Evolutionary conservation across 1,140 invertebrate genomes (phyloP).

Genomic region (Druon quercuslanigerum): DNA sequence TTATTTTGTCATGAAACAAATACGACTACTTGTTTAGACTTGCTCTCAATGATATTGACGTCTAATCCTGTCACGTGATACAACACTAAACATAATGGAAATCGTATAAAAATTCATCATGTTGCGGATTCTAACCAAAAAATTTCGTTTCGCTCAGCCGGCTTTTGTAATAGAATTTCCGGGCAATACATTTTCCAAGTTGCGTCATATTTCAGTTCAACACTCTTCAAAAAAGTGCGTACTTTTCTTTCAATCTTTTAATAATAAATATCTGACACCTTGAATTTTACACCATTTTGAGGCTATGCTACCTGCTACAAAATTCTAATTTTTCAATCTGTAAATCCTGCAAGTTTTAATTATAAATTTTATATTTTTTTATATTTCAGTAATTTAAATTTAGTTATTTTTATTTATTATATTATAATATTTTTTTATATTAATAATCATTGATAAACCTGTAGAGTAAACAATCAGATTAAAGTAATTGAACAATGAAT

Average conservation of each 20-base stretch:
- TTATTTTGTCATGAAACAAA: conserved; percentile 43
- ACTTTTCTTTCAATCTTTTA: conserved; percentile 36
- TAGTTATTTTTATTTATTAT: no score
- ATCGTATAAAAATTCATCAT: conserved; percentile 50
- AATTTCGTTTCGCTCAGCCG: conserved; percentile 45
- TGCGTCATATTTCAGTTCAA: conserved; percentile 60
- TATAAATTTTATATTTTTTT: neutral
- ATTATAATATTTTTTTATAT: no score
- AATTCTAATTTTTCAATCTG: no score
- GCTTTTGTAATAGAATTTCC: conserved; percentile 40
- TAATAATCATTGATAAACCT: no score
- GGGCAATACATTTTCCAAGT: conserved; percentile 43
- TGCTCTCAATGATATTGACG: conserved; percentile 45
- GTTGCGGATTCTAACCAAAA: conserved; percentile 60
- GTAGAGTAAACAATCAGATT: no score
- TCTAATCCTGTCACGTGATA: conserved; percentile 53
- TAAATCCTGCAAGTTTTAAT: no score
- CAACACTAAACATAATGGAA: conserved; percentile 14
- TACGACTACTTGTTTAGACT: conserved; percentile 54
- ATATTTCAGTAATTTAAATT: conserved; percentile 11
- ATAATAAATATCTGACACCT: neutral
- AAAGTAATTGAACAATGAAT: no score
- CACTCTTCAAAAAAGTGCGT: conserved; percentile 53
- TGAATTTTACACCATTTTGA: no score
- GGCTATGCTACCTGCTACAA: no score